Percentiles rank a stretch among this genome's conserved stretches.
Evolutionary conservation across 2,797 vertebrate genomes (phyloP).

Genomic region (Halcyon badia): DNA sequence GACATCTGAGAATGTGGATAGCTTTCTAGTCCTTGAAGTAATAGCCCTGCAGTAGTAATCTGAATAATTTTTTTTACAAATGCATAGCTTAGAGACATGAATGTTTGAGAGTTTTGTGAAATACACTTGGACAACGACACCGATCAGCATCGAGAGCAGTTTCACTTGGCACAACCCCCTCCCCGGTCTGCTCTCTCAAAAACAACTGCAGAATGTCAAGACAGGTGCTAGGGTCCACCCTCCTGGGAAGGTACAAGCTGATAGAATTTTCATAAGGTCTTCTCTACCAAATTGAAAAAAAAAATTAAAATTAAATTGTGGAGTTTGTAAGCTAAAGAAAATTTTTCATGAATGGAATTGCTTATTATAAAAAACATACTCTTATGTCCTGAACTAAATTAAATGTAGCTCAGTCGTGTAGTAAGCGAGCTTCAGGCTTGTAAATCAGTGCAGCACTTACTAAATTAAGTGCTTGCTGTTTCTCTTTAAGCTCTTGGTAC

Average conservation of each 20-base stretch:
- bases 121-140: neutral
- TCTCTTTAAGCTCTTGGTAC: neutral
- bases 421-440: neutral
- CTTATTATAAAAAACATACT: neutral
- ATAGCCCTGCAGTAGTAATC: neutral
- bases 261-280: neutral
- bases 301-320: neutral
- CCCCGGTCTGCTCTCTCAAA: neutral
- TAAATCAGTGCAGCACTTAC: constrained; percentile 2
- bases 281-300: neutral
- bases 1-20: constrained; percentile 2
- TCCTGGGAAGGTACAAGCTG: neutral
- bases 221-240: neutral
- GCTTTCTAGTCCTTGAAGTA: neutral
- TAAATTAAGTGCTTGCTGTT: neutral
- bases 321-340: neutral
- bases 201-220: neutral
- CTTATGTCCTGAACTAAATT: neutral
- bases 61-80: neutral
- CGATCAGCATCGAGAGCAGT: fast-evolving
- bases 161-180: neutral
- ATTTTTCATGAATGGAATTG: neutral
- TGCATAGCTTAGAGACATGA: neutral
- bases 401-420: neutral
- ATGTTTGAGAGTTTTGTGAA: neutral